phyloP scores from a whole-genome alignment of 2,113 vertebrate species.

The Phrynocephalus versicolor region DNA sequence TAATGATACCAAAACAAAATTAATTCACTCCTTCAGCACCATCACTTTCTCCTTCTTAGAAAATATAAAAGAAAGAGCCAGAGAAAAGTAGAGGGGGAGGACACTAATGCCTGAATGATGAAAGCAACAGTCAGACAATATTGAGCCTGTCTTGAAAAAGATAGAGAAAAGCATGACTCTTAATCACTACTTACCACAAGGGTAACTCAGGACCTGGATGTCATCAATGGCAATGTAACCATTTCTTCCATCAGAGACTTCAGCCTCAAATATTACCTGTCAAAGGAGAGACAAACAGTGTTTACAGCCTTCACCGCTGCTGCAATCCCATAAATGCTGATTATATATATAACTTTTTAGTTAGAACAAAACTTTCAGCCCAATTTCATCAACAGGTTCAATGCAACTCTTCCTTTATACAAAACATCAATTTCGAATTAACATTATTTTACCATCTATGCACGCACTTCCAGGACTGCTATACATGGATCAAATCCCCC shows the following conservation, averaged over 20 bases:
- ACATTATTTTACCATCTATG: background rate
- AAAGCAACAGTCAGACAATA: constrained; percentile 69
- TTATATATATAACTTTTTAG: constrained; percentile 40
- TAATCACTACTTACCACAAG: constrained; percentile 94
- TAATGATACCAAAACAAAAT: constrained; percentile 19
- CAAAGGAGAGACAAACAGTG: constrained; percentile 68
- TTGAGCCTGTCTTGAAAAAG: constrained; percentile 62
- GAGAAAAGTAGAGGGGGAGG: constrained; percentile 49
- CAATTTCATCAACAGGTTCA: constrained; percentile 52
- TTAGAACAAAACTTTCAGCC: constrained; percentile 53
- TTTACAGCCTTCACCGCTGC: constrained; percentile 65
- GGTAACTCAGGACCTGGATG: constrained; percentile 98
- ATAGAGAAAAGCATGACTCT: constrained; percentile 76
- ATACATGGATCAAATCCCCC: background rate
- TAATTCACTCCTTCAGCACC: constrained; percentile 38
- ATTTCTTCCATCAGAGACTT: constrained; percentile 89
- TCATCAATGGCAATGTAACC: constrained; percentile 98
- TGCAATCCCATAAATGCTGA: constrained; percentile 35
- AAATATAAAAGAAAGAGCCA: constrained; percentile 49
- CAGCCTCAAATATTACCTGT: constrained; percentile 98
- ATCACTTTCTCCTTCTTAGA: constrained; percentile 24
- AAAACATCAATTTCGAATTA: constrained; percentile 34
- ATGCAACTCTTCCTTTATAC: background rate
- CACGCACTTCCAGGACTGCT: background rate
- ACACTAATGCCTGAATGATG: constrained; percentile 65